These are phyloP conservation scores for Monarcha castaneiventris DNA, from an alignment of 2,113 vertebrate species.

Conservation along the genomic window DNA sequence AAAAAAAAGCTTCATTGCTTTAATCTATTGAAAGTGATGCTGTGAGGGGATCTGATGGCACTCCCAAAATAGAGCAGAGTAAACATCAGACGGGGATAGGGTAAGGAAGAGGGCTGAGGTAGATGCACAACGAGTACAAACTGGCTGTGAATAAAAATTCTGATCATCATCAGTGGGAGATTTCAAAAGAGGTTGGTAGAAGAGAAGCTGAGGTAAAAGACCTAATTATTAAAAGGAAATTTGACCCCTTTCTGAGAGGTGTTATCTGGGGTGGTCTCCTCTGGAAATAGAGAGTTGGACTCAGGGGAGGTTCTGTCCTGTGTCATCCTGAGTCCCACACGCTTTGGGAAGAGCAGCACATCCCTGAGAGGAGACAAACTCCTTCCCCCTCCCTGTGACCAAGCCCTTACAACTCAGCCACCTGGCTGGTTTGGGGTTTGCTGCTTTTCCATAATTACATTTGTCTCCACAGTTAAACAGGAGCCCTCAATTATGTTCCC, in stretches of 20 bases:
- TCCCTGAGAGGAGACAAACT: background rate
- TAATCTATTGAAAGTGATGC: slow-evolving; percentile 11
- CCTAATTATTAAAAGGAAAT: background rate
- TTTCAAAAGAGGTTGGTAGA: background rate
- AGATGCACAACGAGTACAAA: background rate
- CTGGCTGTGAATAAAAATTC: background rate
- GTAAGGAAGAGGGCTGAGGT: background rate
- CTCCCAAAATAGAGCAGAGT: slow-evolving; percentile 38
- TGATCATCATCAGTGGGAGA: background rate
- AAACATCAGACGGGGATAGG: background rate
- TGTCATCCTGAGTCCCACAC: background rate
- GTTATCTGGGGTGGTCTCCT: background rate
- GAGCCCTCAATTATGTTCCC: background rate
- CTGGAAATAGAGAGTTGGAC: background rate
- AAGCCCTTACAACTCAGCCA: background rate
- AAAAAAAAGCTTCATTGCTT: slow-evolving; percentile 39
- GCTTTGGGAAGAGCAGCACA: background rate
- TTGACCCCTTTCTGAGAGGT: background rate
- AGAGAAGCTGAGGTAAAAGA: background rate
- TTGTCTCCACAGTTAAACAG: background rate
- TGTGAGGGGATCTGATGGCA: background rate
- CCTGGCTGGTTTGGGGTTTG: rapidly evolving
- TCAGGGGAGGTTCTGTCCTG: background rate
- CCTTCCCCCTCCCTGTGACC: background rate
- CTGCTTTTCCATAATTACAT: background rate